Evolutionary conservation across 2,888 invertebrate genomes (phyloP), one percentile per base, ranked within the genome.

Genomic region (Seira musarum): DNA sequence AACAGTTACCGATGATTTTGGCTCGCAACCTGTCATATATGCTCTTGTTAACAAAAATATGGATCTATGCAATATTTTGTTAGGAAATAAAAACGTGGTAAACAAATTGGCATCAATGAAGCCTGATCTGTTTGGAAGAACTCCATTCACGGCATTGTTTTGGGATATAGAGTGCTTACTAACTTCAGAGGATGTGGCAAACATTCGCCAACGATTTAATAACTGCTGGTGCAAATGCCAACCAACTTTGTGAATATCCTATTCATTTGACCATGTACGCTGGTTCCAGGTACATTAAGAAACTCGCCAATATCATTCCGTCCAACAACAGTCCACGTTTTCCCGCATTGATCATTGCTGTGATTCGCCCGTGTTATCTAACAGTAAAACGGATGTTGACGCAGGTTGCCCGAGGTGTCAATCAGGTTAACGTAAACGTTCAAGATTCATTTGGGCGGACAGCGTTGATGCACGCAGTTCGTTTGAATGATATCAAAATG

Each of bases 11-110:
- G 90, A 90, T 87, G 87, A 87, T 24, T 87, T 88, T 83, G 88
- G 88, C 2, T 88, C 89, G 73, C 88, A 88, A 21, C 88, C 90
- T 1, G 84, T 90, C 1, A 88, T 88, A 61, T 89, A 90, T 86
- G 89, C 89, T 66, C 88, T 89, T 22, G 85, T 89, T 8, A 87
- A 88, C 70, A 88, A 88, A 80, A 88, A 89, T 85, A 83, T 85
- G 21, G 81, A 86, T 8, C 86, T 90, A 6, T 88, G 88, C 35
- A 40, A 24, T 0, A 60, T 76, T 8, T 22, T 82, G 10, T 30
- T 53, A 6, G 15, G 30, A 40, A 72, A 61, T 2, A 19, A 1
- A 5, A 35, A 53, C 15, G 73, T 49, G 1, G 30, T 77, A 35
- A 69, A 64, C 19, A 49, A n/a, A 0, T n/a, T 72, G 35, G 49